These are phyloP conservation scores for Fundulus diaphanus DNA, from an alignment of 2,797 vertebrate species.

Conservation along the genomic window DNA sequence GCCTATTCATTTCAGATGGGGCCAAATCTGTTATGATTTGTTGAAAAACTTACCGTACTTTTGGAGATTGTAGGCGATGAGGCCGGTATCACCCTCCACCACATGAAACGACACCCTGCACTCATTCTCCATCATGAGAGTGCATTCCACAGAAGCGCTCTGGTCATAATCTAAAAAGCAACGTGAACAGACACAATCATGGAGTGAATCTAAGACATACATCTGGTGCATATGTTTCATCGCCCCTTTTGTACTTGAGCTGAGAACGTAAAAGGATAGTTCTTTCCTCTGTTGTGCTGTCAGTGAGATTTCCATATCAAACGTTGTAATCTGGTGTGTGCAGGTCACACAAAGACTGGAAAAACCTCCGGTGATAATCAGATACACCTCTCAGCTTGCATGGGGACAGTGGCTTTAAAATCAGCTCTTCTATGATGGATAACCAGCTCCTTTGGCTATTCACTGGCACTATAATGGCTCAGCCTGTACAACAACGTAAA, in stretches of 20 bases:
- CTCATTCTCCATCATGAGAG: constrained; percentile 88
- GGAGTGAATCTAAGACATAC: constrained; percentile 45
- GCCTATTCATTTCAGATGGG: neutral
- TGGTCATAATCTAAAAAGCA: constrained; percentile 85
- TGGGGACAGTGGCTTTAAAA: constrained; percentile 66
- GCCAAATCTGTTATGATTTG: neutral
- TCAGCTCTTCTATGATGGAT: constrained; percentile 65
- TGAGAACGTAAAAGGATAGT: constrained; percentile 69
- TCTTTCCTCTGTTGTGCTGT: constrained; percentile 57
- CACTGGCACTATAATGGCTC: constrained; percentile 72
- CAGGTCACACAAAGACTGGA: constrained; percentile 57
- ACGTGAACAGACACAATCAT: constrained; percentile 61
- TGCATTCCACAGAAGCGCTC: constrained; percentile 85
- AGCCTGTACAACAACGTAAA: constrained; percentile 80
- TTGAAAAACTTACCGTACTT: constrained; percentile 80
- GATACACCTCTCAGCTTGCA: constrained; percentile 75
- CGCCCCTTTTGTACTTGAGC: constrained; percentile 53
- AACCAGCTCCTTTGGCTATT: constrained; percentile 65
- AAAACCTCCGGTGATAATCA: constrained; percentile 73
- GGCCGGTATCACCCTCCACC: constrained; percentile 82
- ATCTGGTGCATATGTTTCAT: constrained; percentile 51
- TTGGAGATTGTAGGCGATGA: constrained; percentile 84
- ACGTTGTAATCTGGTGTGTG: constrained; percentile 62
- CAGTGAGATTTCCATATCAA: constrained; percentile 77
- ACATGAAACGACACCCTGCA: constrained; percentile 90